Conservation (phyloP, 2,113 vertebrate species). For the Acanthisitta chloris region DNA sequence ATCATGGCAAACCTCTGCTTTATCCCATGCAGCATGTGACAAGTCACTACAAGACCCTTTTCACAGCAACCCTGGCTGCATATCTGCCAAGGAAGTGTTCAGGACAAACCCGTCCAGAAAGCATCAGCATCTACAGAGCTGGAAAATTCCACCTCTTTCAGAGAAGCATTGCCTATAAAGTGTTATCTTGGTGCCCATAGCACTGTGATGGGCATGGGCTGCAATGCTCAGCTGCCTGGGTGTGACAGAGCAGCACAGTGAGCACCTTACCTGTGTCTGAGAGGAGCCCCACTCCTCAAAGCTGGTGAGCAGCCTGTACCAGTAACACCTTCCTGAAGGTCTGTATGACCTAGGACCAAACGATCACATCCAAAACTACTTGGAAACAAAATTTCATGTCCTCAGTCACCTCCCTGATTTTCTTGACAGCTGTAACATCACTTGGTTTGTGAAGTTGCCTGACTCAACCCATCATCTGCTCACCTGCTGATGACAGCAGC, state of each 20-base stretch:
- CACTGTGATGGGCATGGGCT: accelerated
- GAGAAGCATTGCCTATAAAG: neutral
- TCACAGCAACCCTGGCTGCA: neutral
- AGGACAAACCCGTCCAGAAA: neutral
- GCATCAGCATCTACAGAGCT: neutral
- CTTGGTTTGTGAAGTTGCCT: neutral
- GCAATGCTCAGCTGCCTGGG: neutral
- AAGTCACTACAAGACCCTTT: neutral
- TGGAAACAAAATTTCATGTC: neutral
- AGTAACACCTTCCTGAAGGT: neutral
- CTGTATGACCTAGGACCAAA: neutral
- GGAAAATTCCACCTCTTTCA: neutral
- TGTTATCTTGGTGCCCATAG: neutral
- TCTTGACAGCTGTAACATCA: neutral
- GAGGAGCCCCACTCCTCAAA: neutral
- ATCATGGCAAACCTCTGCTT: neutral
- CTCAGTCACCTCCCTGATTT: accelerated
- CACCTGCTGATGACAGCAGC: neutral
- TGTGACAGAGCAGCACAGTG: neutral
- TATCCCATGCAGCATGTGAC: accelerated
- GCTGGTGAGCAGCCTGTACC: neutral
- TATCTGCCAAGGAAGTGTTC: neutral
- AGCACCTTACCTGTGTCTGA: neutral
- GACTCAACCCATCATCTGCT: slow-evolving; percentile 2
- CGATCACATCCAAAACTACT: neutral